Conservation (phyloP, 1,140 invertebrate genomes). For the Brachionus plicatilis region DNA sequence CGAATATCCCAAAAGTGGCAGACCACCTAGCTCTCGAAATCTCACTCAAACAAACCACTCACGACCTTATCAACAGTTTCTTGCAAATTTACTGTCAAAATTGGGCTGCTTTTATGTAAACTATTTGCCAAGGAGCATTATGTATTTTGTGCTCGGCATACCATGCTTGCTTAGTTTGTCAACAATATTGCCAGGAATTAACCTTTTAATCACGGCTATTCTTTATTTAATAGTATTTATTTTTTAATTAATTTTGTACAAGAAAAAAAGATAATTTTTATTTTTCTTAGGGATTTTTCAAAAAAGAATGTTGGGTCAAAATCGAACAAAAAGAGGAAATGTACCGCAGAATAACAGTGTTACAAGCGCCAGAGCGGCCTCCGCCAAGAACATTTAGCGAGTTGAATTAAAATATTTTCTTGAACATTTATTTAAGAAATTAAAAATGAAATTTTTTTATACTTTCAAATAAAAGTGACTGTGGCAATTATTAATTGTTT, state of each 20-base stretch:
- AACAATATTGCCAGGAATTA: slow-evolving; percentile 1
- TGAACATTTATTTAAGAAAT: neutral
- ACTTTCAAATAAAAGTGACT: neutral
- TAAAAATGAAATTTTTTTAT: neutral
- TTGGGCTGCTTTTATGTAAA: neutral
- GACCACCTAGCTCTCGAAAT: neutral
- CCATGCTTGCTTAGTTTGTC: slow-evolving; percentile 1
- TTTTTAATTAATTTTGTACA: neutral
- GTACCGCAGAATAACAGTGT: neutral
- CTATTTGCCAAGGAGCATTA: slow-evolving; percentile 20
- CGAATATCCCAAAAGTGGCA: slow-evolving; percentile 19
- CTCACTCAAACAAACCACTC: neutral
- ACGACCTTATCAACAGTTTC: slow-evolving; percentile 1
- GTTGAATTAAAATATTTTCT: neutral
- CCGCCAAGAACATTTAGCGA: neutral
- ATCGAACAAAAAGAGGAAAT: neutral
- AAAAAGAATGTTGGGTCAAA: slow-evolving; percentile 8
- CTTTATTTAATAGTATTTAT: slow-evolving; percentile 11
- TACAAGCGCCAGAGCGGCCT: slow-evolving; percentile 6
- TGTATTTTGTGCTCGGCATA: neutral
- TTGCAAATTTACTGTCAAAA: neutral
- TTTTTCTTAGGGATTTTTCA: neutral
- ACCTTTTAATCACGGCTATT: neutral
- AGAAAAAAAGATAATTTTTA: neutral
- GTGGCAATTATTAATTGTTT: neutral